Percentiles rank a stretch among this genome's conserved stretches.
Conservation (phyloP, 2,888 invertebrate species). For the Drosophila robusta region DNA sequence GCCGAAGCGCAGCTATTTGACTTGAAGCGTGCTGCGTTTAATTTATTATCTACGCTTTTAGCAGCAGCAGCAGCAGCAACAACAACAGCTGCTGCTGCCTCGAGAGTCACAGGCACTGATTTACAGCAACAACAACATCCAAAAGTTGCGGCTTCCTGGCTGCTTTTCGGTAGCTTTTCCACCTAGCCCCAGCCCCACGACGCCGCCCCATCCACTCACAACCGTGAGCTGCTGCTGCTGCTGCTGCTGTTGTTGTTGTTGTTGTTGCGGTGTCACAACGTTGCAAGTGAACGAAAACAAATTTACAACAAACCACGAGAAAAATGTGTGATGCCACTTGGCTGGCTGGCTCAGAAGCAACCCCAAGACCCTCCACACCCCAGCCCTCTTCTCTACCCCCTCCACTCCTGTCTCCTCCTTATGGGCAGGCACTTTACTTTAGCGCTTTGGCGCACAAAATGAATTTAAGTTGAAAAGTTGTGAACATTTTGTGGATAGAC, state of each 20-base stretch:
- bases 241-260: slow-evolving; percentile 11
- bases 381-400: not conserved
- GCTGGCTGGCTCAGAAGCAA: slow-evolving; percentile 38
- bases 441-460: slow-evolving; percentile 66
- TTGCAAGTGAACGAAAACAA: slow-evolving; percentile 79
- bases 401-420: not conserved
- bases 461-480: slow-evolving; percentile 80
- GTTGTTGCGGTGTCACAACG: slow-evolving; percentile 70
- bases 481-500: slow-evolving; percentile 71
- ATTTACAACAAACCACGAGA: slow-evolving; percentile 78
- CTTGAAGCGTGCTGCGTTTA: slow-evolving; percentile 73
- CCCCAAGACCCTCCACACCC: slow-evolving; percentile 5
- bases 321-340: slow-evolving; percentile 76
- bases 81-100: slow-evolving; percentile 58
- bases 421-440: slow-evolving; percentile 54
- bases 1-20: slow-evolving; percentile 36
- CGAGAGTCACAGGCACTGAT: slow-evolving; percentile 68
- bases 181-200: no score
- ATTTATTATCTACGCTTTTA: slow-evolving; percentile 75
- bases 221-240: not conserved
- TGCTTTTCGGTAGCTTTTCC: slow-evolving; percentile 30
- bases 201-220: not conserved
- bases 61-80: slow-evolving; percentile 21
- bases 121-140: slow-evolving; percentile 61
- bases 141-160: slow-evolving; percentile 60